phyloP scores from a whole-genome alignment of 2,888 invertebrate genomes.

The Mimas tiliae region DNA sequence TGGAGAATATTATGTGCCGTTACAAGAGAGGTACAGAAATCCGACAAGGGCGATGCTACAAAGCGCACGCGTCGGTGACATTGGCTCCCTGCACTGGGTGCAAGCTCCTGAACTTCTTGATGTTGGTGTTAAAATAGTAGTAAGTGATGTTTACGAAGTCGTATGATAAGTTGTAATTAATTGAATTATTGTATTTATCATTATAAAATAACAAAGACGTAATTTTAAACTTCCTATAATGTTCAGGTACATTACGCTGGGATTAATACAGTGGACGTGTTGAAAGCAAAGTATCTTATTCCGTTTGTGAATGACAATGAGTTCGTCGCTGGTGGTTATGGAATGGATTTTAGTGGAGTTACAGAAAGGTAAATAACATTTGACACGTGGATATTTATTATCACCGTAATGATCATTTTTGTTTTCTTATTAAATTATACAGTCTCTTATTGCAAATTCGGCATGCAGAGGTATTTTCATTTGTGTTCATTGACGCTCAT shows the following conservation, averaged over 20 bases:
- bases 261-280: constrained; percentile 48
- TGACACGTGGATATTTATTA: too few relatives aligned
- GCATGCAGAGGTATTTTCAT: too few relatives aligned
- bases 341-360: constrained; percentile 69
- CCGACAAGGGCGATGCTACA: constrained; percentile 32
- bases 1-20: constrained; percentile 48
- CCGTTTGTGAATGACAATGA: constrained; percentile 26
- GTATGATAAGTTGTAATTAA: neutral
- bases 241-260: constrained; percentile 55
- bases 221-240: neutral
- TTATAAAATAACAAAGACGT: neutral
- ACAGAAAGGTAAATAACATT: constrained; percentile 49
- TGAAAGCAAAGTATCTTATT: constrained; percentile 48
- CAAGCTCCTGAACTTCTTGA: constrained; percentile 33
- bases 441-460: too few relatives aligned
- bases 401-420: too few relatives aligned
- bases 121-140: constrained; percentile 40
- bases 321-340: constrained; percentile 41
- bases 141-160: constrained; percentile 20
- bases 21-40: constrained; percentile 32
- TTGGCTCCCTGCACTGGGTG: constrained; percentile 47
- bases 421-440: too few relatives aligned
- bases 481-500: too few relatives aligned
- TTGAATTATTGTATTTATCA: neutral
- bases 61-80: constrained; percentile 40